phyloP scores from a whole-genome alignment of 2,113 vertebrate genomes.

The Panthera leo region DNA sequence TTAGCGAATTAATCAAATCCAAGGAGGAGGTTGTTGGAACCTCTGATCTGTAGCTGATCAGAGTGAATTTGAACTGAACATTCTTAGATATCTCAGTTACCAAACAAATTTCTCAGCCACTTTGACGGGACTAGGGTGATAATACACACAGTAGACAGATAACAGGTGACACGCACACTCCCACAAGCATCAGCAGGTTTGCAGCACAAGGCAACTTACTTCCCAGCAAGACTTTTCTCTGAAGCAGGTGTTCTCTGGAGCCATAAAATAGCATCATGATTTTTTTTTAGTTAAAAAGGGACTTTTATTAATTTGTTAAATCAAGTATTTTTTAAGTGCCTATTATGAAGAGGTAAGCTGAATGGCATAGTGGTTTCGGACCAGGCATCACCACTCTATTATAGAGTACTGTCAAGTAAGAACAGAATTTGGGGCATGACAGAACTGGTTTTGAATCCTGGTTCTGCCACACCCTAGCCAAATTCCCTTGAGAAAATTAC shows the following conservation, averaged over 20 bases:
- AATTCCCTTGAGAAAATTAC: background rate
- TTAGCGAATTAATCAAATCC: no score
- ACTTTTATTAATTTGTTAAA: background rate
- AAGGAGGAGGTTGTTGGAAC: background rate
- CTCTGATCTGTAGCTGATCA: background rate
- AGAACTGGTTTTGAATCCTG: background rate
- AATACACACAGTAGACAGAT: background rate
- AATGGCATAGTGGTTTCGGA: background rate
- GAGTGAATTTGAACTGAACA: background rate
- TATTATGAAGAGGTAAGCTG: background rate
- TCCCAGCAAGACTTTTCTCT: background rate
- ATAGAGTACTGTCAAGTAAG: background rate
- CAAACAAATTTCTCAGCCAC: background rate
- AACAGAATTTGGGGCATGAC: background rate
- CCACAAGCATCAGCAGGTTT: background rate
- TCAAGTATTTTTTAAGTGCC: background rate
- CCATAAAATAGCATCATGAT: background rate
- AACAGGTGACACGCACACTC: background rate
- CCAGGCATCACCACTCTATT: background rate
- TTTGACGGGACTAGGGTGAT: background rate
- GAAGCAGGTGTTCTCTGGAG: background rate
- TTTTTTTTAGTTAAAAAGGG: background rate
- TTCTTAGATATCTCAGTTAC: background rate
- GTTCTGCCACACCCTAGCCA: background rate
- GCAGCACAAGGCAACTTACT: background rate